Base-by-base conservation (phyloP, 2,888 invertebrate species). In the Homarus gammarus region DNA sequence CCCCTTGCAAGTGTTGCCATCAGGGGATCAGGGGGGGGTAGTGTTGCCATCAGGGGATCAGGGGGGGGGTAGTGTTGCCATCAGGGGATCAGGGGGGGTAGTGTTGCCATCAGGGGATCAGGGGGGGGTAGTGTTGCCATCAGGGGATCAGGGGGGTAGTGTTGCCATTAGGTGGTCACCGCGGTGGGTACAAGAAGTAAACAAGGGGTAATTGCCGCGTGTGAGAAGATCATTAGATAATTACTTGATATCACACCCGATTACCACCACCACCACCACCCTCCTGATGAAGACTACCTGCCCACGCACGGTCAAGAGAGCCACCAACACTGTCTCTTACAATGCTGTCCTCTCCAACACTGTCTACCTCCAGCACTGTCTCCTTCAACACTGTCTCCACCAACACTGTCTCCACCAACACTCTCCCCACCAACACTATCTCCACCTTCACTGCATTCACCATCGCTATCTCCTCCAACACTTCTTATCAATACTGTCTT, bases 241-340 rank as follows among this genome's bases (percentile, higher is more conserved):
- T 84, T 51, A 84, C 84, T 73, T 84, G 84, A 84, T 84, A 84
- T 84, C 84, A 73, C 84, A 84, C 73, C 51, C 51, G 84, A 84
- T 73, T 84, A 73, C 73, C 44, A 49, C 8, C n/a, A 27, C 49
- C 56, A 22, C 56, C 56, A 56, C 15, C 56, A 5, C 56, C 22
- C 44, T 44, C 44, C 44, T 44, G n/a, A n/a, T n/a, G n/a, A 49
- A 8, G 1, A 49, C 49, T 15, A 49, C 56, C 56, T 18, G 18
- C 22, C 15, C 56, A 56, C 22, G 22, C 56, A 22, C 0, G 44
- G 44, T 5, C 12, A 12, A 44, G 44, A 44, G 44, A 44, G 5
- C 22, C 56, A 8, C 56, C 56, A 56, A 8, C 56, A 56, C 22
- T 18, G 22, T 22, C 22, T 18, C 56, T 56, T 18, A 2, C 56